These are phyloP conservation scores for Drosophila paranaensis DNA, from an alignment of 2,888 invertebrate genomes.

Conservation along the genomic window DNA sequence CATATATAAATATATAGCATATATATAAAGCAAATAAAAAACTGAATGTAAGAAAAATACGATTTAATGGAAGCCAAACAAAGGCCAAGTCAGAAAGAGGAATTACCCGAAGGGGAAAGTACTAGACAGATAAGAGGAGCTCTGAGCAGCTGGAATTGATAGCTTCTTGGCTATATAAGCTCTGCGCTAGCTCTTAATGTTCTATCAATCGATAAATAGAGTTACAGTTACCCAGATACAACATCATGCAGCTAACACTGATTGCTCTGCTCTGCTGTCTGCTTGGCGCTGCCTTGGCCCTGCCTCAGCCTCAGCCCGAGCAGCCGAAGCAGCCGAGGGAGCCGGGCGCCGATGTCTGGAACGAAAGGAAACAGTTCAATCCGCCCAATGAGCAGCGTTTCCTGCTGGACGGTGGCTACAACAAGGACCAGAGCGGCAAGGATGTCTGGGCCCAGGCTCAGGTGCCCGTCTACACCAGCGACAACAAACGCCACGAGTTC, in stretches of 20 bases:
- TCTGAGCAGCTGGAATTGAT: not conserved
- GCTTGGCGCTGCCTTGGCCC: slow-evolving; percentile 22
- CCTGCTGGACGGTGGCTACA: slow-evolving; percentile 45
- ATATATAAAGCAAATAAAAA: not conserved
- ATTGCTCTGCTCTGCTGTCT: slow-evolving; percentile 42
- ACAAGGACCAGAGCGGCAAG: slow-evolving; percentile 53
- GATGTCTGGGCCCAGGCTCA: slow-evolving; percentile 59
- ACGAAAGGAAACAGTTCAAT: slow-evolving; percentile 11
- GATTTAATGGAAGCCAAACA: slow-evolving; percentile 31
- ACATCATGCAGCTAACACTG: slow-evolving; percentile 41
- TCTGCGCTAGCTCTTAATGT: not conserved
- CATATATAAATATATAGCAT: not conserved
- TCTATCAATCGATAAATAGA: slow-evolving; percentile 34
- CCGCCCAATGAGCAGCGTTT: slow-evolving; percentile 33
- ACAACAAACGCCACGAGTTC: slow-evolving; percentile 74
- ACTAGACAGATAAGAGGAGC: slow-evolving; percentile 33
- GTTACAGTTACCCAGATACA: slow-evolving; percentile 3
- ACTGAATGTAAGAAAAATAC: slow-evolving; percentile 19
- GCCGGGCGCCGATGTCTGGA: not conserved
- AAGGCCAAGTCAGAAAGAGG: not conserved
- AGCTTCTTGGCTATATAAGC: slow-evolving; percentile 41
- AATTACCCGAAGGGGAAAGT: slow-evolving; percentile 36
- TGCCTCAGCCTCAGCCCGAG: slow-evolving; percentile 28
- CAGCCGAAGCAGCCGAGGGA: not conserved
- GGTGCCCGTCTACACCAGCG: slow-evolving; percentile 74